Conservation (phyloP, 2,113 vertebrate species). For the Oreochromis niloticus region DNA sequence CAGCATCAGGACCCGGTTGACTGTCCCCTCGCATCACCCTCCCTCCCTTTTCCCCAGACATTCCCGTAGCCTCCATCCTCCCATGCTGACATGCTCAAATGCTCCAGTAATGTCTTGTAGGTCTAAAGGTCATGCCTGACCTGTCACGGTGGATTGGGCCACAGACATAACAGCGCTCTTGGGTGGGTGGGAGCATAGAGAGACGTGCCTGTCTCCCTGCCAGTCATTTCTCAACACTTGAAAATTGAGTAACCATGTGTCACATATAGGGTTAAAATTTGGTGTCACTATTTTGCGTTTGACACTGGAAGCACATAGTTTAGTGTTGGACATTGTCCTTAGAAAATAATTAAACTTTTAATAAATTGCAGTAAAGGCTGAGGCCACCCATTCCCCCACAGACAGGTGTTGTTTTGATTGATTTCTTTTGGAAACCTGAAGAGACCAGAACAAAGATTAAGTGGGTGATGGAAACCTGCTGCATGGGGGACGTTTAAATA, state of each 20-base stretch:
- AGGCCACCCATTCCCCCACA: neutral
- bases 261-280: neutral
- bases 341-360: slow-evolving; percentile 2
- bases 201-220: neutral
- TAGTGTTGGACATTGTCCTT: neutral
- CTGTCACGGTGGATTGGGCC: slow-evolving; percentile 57
- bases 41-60: slow-evolving; percentile 4
- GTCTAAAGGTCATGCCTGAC: slow-evolving; percentile 59
- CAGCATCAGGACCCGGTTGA: slow-evolving; percentile 15
- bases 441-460: slow-evolving; percentile 39
- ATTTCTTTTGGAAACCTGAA: slow-evolving; percentile 10
- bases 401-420: slow-evolving; percentile 23
- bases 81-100: slow-evolving; percentile 61
- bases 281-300: neutral
- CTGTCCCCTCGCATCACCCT: slow-evolving; percentile 18
- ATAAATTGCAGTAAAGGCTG: neutral
- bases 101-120: slow-evolving; percentile 60
- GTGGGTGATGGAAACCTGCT: slow-evolving; percentile 30
- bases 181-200: slow-evolving; percentile 22
- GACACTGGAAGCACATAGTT: neutral
- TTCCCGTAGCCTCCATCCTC: slow-evolving; percentile 15
- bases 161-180: slow-evolving; percentile 43
- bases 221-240: slow-evolving; percentile 3
- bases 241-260: slow-evolving; percentile 12
- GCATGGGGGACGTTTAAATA: slow-evolving; percentile 20